phyloP scores from a whole-genome alignment of 2,113 vertebrate genomes.

The Entosphenus tridentatus region DNA sequence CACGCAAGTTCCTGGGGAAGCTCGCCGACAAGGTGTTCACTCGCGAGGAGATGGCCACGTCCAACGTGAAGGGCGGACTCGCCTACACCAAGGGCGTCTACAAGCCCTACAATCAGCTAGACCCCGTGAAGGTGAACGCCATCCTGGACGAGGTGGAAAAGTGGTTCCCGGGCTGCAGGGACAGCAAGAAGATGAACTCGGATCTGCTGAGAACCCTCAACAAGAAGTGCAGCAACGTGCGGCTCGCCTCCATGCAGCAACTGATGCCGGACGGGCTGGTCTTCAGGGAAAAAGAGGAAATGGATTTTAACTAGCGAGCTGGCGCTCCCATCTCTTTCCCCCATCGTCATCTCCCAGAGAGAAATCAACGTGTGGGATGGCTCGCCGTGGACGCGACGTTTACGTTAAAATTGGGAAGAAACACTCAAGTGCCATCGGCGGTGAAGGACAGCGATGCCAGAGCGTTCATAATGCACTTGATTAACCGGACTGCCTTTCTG shows the following conservation, averaged over 20 bases:
- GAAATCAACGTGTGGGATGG: too few relatives aligned
- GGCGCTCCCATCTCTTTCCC: too few relatives aligned
- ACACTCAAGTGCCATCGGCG: too few relatives aligned
- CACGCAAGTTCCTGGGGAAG: constrained; percentile 6
- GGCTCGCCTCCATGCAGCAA: constrained; percentile 3
- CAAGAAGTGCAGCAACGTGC: constrained; percentile 5
- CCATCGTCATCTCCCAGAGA: too few relatives aligned
- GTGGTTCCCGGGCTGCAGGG: constrained; percentile 5
- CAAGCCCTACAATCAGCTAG: constrained; percentile 6
- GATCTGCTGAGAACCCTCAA: constrained; percentile 5
- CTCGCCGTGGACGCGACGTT: too few relatives aligned
- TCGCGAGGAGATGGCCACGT: constrained; percentile 4
- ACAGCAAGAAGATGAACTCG: constrained; percentile 3
- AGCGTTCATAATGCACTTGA: too few relatives aligned
- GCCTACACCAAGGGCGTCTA: constrained; percentile 4
- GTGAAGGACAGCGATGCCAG: too few relatives aligned
- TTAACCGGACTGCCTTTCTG: too few relatives aligned
- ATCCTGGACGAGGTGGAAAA: constrained; percentile 2
- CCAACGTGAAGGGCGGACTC: constrained; percentile 3
- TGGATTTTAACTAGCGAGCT: too few relatives aligned
- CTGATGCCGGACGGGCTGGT: too few relatives aligned
- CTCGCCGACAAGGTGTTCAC: constrained; percentile 2
- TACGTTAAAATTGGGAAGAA: too few relatives aligned
- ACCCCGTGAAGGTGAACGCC: constrained; percentile 4
- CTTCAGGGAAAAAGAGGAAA: too few relatives aligned